Evolutionary conservation across 2,797 vertebrate genomes (phyloP).

Genomic region (Etheostoma perlongum): DNA sequence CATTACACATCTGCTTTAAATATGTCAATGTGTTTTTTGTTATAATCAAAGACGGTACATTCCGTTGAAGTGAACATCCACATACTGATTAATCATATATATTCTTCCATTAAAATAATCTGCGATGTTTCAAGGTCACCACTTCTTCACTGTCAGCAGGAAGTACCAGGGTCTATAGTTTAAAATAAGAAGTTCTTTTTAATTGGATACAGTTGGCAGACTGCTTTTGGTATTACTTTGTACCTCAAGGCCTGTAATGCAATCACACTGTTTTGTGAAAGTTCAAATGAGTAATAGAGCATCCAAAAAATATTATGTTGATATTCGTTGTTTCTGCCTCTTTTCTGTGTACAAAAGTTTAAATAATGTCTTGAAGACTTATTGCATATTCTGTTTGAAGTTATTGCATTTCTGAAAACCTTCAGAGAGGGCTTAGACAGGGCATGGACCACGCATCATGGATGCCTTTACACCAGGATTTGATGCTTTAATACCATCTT

Average conservation of each 20-base stretch:
- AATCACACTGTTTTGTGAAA: conserved; percentile 1
- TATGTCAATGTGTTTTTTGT: neutral
- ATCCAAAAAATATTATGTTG: neutral
- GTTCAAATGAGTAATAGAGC: neutral
- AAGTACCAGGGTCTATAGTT: neutral
- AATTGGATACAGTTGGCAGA: neutral
- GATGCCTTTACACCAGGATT: neutral
- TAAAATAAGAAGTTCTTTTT: conserved; percentile 7
- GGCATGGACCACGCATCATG: neutral
- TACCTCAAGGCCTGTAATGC: neutral
- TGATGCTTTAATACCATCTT: neutral
- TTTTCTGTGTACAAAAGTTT: neutral
- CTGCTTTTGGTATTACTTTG: conserved; percentile 4
- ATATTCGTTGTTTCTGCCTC: neutral
- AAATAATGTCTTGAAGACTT: neutral
- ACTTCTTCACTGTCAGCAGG: neutral
- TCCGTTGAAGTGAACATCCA: conserved; percentile 10
- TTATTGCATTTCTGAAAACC: neutral
- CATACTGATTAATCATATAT: neutral
- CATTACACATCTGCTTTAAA: conserved; percentile 17
- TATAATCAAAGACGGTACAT: neutral
- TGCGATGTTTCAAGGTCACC: neutral
- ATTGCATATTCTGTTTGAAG: neutral
- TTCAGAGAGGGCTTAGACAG: neutral
- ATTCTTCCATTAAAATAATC: conserved; percentile 1